Base-by-base conservation (phyloP, 2,797 vertebrate genomes). In the Moxostoma hubbsi region DNA sequence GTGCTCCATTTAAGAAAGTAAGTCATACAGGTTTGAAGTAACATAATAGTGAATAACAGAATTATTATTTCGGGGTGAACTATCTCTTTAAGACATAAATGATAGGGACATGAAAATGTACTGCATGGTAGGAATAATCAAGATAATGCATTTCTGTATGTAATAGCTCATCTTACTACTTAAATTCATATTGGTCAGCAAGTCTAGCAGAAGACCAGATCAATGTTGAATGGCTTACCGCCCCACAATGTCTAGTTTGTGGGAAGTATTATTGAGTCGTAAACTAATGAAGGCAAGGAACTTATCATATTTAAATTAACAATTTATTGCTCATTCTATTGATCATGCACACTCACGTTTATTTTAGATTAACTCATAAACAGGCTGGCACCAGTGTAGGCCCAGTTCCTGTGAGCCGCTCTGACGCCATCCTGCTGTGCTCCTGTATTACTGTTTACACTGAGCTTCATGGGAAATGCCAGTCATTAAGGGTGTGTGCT, bases 401-500 rank as follows among this genome's bases (percentile, higher is more conserved):
- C 71, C 49, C 6, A 61, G 64, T 63, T 54, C 36, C 36, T 36
- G 36, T 36, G 36, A 36, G 36, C 36, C 84, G 51, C 45, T 65
- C 58, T 65, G 84, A 81, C 79, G 72, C 84, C 81, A 68, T 63
- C 50, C 78, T 24, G 77, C 71, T 49, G 43, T 68, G 66, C 50
- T 62, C 63, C 71, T 43, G 45, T 53, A 77, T 85, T 82, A 84
- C 74, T 84, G 82, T 85, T 85, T 84, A 80, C 84, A 61, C 36
- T 68, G 43, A 69, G 67, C 51, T 72, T 71, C 80, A 74, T 83
- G 80, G 80, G 77, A 85, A 85, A 82, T 59, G 72, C 51, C 18
- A 61, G 73, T 81, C 77, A 72, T 81, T 15, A 54, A 74, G 65
- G 49, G 47, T 36, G 36, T 81, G 81, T 79, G 81, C 58, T 77